Conservation (phyloP, 2,113 vertebrate genomes). For the Nycticorax nycticorax region DNA sequence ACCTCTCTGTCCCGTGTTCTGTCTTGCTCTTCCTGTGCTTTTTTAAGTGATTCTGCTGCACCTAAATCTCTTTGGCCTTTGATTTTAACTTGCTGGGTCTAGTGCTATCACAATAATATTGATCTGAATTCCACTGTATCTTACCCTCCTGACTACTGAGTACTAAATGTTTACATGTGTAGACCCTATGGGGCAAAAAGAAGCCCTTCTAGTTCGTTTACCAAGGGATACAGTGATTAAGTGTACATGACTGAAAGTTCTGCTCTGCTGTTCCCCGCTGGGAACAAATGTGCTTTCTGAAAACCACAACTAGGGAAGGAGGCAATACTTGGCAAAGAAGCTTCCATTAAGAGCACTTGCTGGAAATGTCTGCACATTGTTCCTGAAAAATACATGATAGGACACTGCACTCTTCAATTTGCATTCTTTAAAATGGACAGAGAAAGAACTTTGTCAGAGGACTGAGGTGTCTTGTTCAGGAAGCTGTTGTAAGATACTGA, state of each 20-base stretch:
- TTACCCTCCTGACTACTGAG: background rate
- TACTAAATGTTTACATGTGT: background rate
- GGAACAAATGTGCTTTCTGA: background rate
- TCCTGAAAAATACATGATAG: constrained; percentile 1
- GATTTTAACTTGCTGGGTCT: background rate
- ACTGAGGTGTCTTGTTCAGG: background rate
- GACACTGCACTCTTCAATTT: background rate
- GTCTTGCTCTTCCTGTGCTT: background rate
- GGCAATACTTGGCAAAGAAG: constrained; percentile 16
- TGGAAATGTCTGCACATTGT: constrained; percentile 13
- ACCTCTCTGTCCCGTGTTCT: background rate
- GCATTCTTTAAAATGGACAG: background rate
- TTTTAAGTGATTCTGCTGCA: background rate
- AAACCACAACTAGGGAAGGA: constrained; percentile 12
- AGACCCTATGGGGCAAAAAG: background rate
- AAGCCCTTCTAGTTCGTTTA: background rate
- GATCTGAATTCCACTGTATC: background rate
- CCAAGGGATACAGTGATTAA: background rate
- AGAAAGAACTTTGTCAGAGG: background rate
- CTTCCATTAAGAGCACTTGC: constrained; percentile 42
- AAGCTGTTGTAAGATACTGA: background rate
- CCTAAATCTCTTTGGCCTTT: background rate
- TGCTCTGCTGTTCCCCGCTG: background rate
- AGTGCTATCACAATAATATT: background rate
- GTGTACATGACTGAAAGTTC: background rate